Conservation (phyloP, 2,888 invertebrate genomes). For the Malthinus flaveolus region DNA sequence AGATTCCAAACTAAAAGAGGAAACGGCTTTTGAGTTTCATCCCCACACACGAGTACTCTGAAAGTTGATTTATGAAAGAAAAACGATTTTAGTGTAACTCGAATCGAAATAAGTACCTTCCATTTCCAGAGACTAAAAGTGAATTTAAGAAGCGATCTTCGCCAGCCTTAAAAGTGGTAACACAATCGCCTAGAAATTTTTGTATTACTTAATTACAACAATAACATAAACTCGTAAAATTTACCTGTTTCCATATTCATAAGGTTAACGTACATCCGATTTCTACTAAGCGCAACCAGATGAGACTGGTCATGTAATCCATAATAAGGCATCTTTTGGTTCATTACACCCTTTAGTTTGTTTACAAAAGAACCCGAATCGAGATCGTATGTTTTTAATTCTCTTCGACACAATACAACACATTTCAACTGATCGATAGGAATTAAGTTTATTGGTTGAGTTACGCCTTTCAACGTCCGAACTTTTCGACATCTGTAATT, state of each 20-base stretch:
- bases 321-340: conserved; percentile 90
- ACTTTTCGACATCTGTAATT: conserved; percentile 63
- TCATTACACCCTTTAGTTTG: conserved; percentile 84
- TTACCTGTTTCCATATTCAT: conserved; percentile 79
- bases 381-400: conserved; percentile 78
- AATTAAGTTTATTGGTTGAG: conserved; percentile 76
- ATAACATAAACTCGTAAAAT: conserved; percentile 6
- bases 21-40: conserved; percentile 91
- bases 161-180: conserved; percentile 87
- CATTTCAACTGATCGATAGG: conserved; percentile 77
- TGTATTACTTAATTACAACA: not conserved
- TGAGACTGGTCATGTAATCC: conserved; percentile 81
- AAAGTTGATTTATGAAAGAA: conserved; percentile 28
- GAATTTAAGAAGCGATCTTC: conserved; percentile 90
- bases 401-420: conserved; percentile 79
- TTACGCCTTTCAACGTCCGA: conserved; percentile 71
- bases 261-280: conserved; percentile 87
- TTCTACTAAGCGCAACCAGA: conserved; percentile 79
- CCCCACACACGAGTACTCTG: conserved; percentile 85
- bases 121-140: conserved; percentile 83
- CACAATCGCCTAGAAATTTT: conserved; percentile 66
- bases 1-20: conserved; percentile 89
- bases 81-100: not conserved
- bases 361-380: conserved; percentile 74
- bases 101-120: conserved; percentile 66